Base-by-base conservation (phyloP, 1,140 invertebrate genomes). In the Drosophila lacertosa region DNA sequence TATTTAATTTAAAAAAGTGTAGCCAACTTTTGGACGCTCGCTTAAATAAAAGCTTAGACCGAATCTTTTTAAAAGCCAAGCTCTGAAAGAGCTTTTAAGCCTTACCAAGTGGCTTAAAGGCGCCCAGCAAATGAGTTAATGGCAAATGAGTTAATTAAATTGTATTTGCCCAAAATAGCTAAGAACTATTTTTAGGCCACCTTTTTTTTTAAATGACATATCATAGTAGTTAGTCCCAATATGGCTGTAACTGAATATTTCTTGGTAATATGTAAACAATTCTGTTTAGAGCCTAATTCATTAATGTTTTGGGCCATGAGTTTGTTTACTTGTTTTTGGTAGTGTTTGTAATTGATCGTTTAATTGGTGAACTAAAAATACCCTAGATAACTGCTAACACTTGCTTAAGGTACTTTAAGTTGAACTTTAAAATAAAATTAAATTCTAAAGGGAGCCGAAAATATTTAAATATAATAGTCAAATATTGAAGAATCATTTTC, bases 201-300 rank as follows among this genome's bases (percentile, higher is more conserved):
- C 6, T 42, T 42, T 42, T 42, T 42, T 20, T 42, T 42, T 42
- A 11, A 18, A 16, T 11, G 18, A 11, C 40, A 48, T 32, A 50
- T 16, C 15, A 32, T 11, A 6, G 24, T 48, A n/a, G 9, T 20
- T 50, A 20, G 1, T 4, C 15, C 55, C 15, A 35, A 37, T 37
- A 50, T 22, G 33, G 16, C 5, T 47, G 16, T 15, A 1, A 5
- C n/a, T 53, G 55, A 60, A 35, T 1, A 29, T 29, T 44, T 37
- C 29, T 4, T 53, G 13, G 35, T 33, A 33, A 66, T 66, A 50
- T 66, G 54, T 33, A n/a, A 66, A 59, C 44, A 58, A 66, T 66
- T 50, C 42, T 24, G 44, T 33, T 40, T 22, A 16, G 10, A 13
- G 16, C n/a, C 32, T 3, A 44, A 35, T 47, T 11, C 4, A 16